These are phyloP conservation scores for Drosophila anceps DNA, from an alignment of 2,888 invertebrate genomes.

Conservation along the genomic window DNA sequence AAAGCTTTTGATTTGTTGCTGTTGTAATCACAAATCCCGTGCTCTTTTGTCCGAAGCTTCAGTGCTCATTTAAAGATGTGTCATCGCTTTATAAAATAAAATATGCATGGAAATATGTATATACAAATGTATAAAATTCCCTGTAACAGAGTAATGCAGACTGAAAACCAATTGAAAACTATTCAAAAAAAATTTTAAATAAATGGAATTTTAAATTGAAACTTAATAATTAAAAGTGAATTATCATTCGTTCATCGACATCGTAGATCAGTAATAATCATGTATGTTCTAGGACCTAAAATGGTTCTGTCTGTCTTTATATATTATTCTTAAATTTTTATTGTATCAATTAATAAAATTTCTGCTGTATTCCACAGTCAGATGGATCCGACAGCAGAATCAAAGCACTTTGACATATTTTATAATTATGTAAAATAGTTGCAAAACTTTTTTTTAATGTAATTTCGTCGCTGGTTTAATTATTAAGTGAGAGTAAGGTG, in stretches of 20 bases:
- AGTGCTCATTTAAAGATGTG: slow-evolving; percentile 59
- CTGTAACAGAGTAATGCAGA: not conserved
- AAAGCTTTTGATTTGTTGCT: slow-evolving; percentile 62
- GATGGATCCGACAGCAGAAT: too few relatives aligned
- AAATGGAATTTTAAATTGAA: too few relatives aligned
- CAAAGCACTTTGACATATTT: not conserved
- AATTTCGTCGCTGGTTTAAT: slow-evolving; percentile 36
- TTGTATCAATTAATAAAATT: too few relatives aligned
- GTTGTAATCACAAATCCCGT: slow-evolving; percentile 46
- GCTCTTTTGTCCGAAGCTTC: slow-evolving; percentile 35
- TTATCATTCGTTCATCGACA: too few relatives aligned
- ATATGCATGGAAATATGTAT: not conserved
- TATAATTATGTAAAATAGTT: not conserved
- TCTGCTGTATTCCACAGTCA: too few relatives aligned
- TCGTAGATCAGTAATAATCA: too few relatives aligned
- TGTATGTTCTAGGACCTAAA: too few relatives aligned
- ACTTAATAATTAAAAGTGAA: too few relatives aligned
- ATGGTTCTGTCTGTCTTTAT: too few relatives aligned
- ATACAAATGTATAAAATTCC: not conserved
- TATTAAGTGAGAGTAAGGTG: slow-evolving; percentile 28
- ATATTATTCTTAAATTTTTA: too few relatives aligned
- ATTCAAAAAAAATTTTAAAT: too few relatives aligned
- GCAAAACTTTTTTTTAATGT: not conserved
- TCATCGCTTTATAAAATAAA: slow-evolving; percentile 47
- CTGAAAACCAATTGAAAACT: too few relatives aligned